phyloP scores from a whole-genome alignment of 2,888 invertebrate genomes.

The Xylota sylvarum region DNA sequence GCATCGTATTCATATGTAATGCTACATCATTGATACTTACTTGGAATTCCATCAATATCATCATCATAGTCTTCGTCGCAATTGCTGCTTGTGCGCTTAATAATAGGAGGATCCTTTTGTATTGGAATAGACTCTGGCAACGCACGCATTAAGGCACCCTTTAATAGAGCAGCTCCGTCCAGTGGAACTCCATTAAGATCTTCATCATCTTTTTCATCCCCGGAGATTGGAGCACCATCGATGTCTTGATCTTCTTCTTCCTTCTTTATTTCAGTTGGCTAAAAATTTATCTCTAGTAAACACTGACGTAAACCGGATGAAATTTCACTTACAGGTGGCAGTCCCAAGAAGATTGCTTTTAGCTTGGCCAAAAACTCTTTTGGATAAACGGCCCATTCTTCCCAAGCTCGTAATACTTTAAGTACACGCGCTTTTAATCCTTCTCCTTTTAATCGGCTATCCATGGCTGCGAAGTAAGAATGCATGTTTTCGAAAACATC shows the following conservation, averaged over 20 bases:
- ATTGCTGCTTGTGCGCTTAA: slow-evolving; percentile 78
- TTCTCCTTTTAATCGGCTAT: slow-evolving; percentile 96
- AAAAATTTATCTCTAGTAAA: slow-evolving; percentile 9
- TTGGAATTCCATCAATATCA: slow-evolving; percentile 90
- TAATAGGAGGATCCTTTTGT: slow-evolving; percentile 81
- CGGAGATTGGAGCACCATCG: slow-evolving; percentile 85
- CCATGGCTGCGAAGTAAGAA: slow-evolving; percentile 90
- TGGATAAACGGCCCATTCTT: slow-evolving; percentile 98
- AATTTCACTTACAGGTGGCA: slow-evolving; percentile 83
- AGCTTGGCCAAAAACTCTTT: slow-evolving; percentile 94
- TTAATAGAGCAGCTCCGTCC: slow-evolving; percentile 92
- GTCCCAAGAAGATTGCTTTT: slow-evolving; percentile 96
- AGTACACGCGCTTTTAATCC: slow-evolving; percentile 96
- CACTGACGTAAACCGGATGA: neutral
- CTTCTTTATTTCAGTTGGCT: slow-evolving; percentile 79
- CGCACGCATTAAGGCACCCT: slow-evolving; percentile 87
- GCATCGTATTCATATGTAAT: slow-evolving; percentile 6
- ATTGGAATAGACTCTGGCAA: slow-evolving; percentile 82
- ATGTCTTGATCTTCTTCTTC: slow-evolving; percentile 83
- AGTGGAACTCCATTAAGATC: slow-evolving; percentile 91
- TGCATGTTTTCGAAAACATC: slow-evolving; percentile 92
- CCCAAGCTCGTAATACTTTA: slow-evolving; percentile 97
- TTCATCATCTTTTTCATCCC: slow-evolving; percentile 87
- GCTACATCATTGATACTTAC: slow-evolving; percentile 82
- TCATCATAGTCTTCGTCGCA: slow-evolving; percentile 85